Conservation (phyloP, 2,113 vertebrate species). For the Trinectes maculatus region DNA sequence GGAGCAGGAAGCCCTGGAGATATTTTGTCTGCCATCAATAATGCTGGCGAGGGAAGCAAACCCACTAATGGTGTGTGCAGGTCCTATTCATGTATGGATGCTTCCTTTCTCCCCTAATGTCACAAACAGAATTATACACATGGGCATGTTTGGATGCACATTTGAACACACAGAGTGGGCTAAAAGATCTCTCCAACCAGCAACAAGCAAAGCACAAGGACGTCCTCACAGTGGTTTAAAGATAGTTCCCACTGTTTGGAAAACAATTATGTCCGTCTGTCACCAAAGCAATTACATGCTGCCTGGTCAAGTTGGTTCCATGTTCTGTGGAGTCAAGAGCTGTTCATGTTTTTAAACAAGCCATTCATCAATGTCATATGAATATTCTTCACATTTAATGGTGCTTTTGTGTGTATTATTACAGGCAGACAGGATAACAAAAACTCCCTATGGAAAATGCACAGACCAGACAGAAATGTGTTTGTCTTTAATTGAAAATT, state of each 20-base stretch:
- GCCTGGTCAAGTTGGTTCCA: constrained; percentile 49
- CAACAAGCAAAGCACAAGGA: background rate
- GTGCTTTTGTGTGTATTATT: constrained; percentile 64
- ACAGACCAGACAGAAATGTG: constrained; percentile 34
- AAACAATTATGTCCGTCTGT: constrained; percentile 65
- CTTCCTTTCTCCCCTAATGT: constrained; percentile 22
- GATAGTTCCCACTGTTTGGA: constrained; percentile 25
- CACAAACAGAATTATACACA: constrained; percentile 26
- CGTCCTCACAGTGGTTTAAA: background rate
- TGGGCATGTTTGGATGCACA: constrained; percentile 4
- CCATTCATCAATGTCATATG: constrained; percentile 77
- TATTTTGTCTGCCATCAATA: constrained; percentile 67
- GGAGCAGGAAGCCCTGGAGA: constrained; percentile 61
- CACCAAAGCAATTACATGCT: constrained; percentile 59
- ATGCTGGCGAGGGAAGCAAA: constrained; percentile 62
- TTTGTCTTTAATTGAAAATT: constrained; percentile 56
- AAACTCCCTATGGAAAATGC: constrained; percentile 59
- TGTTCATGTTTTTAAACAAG: constrained; percentile 70
- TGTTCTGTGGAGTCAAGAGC: constrained; percentile 49
- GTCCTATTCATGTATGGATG: constrained; percentile 39
- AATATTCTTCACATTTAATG: constrained; percentile 59
- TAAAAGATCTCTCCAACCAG: background rate
- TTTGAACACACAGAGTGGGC: background rate
- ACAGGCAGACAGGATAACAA: constrained; percentile 63
- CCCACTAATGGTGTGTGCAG: constrained; percentile 53